Evolutionary conservation across 2,113 vertebrate species (phyloP).

Genomic region (Periophthalmodon schlosseri): DNA sequence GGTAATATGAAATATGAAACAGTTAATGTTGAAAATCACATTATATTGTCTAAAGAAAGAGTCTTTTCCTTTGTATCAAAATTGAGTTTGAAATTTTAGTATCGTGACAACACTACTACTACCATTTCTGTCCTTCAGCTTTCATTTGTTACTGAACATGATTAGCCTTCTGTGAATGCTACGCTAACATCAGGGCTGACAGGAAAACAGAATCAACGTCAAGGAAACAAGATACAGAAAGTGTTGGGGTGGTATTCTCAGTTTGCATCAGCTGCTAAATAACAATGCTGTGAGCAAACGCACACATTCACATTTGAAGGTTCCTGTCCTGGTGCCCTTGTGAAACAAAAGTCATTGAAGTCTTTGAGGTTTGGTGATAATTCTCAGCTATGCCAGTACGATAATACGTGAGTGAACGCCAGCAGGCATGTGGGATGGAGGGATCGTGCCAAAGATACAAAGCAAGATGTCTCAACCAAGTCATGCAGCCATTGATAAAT

Average conservation of each 20-base stretch:
- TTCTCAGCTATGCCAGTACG: background rate
- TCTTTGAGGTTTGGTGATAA: background rate
- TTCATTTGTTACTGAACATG: slow-evolving; percentile 71
- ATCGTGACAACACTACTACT: slow-evolving; percentile 14
- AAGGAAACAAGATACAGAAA: slow-evolving; percentile 46
- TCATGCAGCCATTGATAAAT: background rate
- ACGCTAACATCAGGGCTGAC: slow-evolving; percentile 10
- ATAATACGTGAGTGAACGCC: background rate
- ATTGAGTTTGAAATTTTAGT: too few relatives aligned
- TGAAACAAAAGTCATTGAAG: background rate
- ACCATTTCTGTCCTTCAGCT: slow-evolving; percentile 78
- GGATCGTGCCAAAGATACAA: background rate
- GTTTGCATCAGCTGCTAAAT: slow-evolving; percentile 45
- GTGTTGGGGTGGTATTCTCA: slow-evolving; percentile 30
- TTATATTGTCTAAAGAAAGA: too few relatives aligned
- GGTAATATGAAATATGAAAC: too few relatives aligned
- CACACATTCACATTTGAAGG: background rate
- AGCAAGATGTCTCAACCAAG: background rate
- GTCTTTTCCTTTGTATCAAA: too few relatives aligned
- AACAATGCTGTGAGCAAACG: background rate
- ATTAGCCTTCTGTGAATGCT: slow-evolving; percentile 48
- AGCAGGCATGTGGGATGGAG: background rate
- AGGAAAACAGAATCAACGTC: background rate
- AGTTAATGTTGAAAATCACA: too few relatives aligned
- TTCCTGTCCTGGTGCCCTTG: background rate